Base-by-base conservation (phyloP, 2,888 invertebrate genomes). In the Synergus japonicus region DNA sequence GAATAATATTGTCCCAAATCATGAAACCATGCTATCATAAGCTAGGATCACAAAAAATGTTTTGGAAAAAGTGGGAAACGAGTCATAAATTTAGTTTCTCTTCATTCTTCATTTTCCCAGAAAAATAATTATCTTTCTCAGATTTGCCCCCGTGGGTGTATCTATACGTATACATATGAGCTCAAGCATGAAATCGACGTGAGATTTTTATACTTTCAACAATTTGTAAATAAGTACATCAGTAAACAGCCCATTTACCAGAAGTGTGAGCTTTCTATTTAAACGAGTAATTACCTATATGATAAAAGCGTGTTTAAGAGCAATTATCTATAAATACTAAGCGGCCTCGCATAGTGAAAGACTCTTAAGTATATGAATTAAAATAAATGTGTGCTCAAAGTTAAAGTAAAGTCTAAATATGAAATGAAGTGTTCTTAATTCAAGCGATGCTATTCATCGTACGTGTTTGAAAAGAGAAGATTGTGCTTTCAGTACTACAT, bases 211-310 rank as follows among this genome's bases (percentile, higher is more conserved):
- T 15, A 15, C 37, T 64, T 64, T 37, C 37, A 64, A 15, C 15
- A 15, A 41, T 37, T 15, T 29, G 7, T 3, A 3, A n/a, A n/a
- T 54, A n/a, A 9, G 3, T 54, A 9, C 5, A 54, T n/a, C 13
- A 54, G 54, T n/a, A n/a, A 54, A 13, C n/a, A 54, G n/a, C n/a
- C n/a, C 13, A 41, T 13, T 29, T 41, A 64, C 37, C 15, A 41
- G 29, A 64, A 64, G 64, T 64, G 64, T 64, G 7, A 37, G 29
- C 64, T 64, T 64, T 64, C 64, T 64, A 64, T 64, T 7, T 64
- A 64, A 64, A 15, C 15, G 37, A 64, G 29, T 41, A 41, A 64
- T 64, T 64, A 64, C 15, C 12, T 2, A 41, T 41, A 29, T 64
- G 7, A 37, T 64, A 37, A 64, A 37, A 13, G 64, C 64, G 64